A percentile compares a stretch with the other conserved stretches of the same genome.
Evolutionary conservation across 2,888 invertebrate genomes (phyloP).

Genomic region (Homarus gammarus): DNA sequence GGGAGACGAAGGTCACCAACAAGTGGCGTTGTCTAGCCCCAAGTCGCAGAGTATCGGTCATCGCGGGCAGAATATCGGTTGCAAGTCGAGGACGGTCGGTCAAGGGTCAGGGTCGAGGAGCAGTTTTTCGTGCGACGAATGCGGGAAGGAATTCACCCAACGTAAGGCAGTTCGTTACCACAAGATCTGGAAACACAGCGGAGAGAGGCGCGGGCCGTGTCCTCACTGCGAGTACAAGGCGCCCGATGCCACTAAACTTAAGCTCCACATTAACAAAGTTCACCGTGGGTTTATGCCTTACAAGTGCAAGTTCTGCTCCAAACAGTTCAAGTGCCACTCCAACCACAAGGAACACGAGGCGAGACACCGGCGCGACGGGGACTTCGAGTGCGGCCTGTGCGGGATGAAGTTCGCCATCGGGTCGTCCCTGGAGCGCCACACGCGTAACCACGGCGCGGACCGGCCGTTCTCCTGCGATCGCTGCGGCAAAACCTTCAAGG

Average conservation of each 20-base stretch:
- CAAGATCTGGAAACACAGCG: conserved; percentile 14
- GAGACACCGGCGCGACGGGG: not conserved
- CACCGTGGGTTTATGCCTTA: conserved; percentile 15
- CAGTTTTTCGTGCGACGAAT: not conserved
- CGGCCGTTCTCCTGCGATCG: not conserved
- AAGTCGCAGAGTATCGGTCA: not conserved
- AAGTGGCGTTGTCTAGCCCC: no score
- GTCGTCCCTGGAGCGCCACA: conserved; percentile 8
- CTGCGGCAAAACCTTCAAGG: conserved; percentile 8
- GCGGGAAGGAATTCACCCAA: conserved; percentile 17
- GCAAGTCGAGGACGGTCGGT: not conserved
- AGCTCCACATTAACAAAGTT: conserved; percentile 5
- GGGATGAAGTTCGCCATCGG: not conserved
- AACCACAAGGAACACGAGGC: conserved; percentile 53
- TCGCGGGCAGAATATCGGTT: not conserved
- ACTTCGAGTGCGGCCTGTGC: conserved; percentile 2
- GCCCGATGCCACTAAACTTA: conserved; percentile 21
- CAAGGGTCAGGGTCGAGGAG: not conserved
- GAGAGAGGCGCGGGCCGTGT: not conserved
- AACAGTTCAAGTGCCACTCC: conserved; percentile 45
- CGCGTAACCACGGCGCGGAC: not conserved
- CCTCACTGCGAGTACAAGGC: conserved; percentile 17
- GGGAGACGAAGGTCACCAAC: no score
- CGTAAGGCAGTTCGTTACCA: conserved; percentile 11
- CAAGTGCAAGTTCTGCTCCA: conserved; percentile 55